Evolutionary conservation across 1,140 invertebrate species (phyloP), one percentile per base, ranked within the genome.

Genomic region (Asbolus verrucosus): DNA sequence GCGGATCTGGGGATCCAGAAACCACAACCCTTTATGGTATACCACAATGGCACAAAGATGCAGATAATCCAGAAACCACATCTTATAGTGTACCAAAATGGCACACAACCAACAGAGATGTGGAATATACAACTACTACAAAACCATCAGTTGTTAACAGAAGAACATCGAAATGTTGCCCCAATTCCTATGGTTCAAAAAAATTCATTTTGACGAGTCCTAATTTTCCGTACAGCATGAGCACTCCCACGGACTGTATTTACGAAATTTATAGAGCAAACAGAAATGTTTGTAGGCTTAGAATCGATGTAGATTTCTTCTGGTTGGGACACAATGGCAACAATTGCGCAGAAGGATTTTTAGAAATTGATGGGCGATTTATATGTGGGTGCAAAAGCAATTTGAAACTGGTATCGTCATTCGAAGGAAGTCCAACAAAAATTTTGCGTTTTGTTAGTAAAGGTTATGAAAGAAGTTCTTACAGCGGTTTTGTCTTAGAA

Each of bases 331-430:
- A 73, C 8, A 24, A 65, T 0, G 76, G 83, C 19, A 69, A 70
- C 8, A 78, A 70, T 19, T 88, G 87, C 41, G 69, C 54, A 0
- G 78, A 83, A 1, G 85, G 85, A 9, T 85, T 82, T 63, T 54
- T 88, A 1, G 83, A 87, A 73, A 75, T 88, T 1, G 85, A 87
- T 68, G 85, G 84, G 0, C 84, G 83, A 74, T 78, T 79, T 6
- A 81, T 85, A 16, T 88, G 87, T 72, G 87, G 87, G 0, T 88
- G 87, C 63, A 82, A 83, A 13, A 84, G 81, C 0, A 84, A 84
- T 3, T 74, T 83, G 15, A 82, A 82, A 24, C 73, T 85, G 11
- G 79, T 77, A 2, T 77, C 81, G 0, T 70, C 77, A 24, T 80
- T 81, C 60, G 71, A 71, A 16, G 66, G 31, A 24, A 21, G 19